Evolutionary conservation across 2,888 invertebrate genomes (phyloP), one percentile per base, ranked within the genome.

Genomic region (Nymphalis urticae): DNA sequence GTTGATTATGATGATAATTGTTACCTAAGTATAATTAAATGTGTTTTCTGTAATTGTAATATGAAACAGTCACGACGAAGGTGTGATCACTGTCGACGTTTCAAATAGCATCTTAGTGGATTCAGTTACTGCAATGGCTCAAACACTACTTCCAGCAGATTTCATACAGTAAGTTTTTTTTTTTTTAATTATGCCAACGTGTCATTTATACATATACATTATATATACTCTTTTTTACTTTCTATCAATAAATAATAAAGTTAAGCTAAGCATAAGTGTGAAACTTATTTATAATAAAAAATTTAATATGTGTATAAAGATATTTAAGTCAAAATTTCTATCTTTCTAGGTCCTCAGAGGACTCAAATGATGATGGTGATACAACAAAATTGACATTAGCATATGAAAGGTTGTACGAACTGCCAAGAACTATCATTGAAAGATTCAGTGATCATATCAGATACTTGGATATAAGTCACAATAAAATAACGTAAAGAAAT

Each of bases 401-500:
- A 0, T 96, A 96, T 79, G 96, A 96, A 83, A 93, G 93, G 71
- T 84, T 96, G 48, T 93, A 93, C 72, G 93, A 93, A 19, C 93
- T 96, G 77, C 96, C 96, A 0, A 91, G 93, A 75, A 91, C 94
- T 19, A 88, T 96, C 62, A 92, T 95, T 0, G 94, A 95, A 51
- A 94, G 94, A 77, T 94, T 95, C 79, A 93, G 94, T 0, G 86
- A 92, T 10, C 90, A 93, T 72, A 93, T 95, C 42, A 93, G 91
- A 79, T 95, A 95, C 74, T 85, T 96, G 75, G 96, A 96, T 82
- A 93, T 96, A 64, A 96, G 96, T 77, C 93, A 96, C 78, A 96
- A 96, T 79, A 94, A 95, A 82, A 94, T 96, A 74, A 94, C 94
- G 95, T 95, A 87, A 93, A 93, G 89, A 36, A 36, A 36, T 6